Base-by-base conservation (phyloP, 2,113 vertebrate species). In the Lucifuga dentata region DNA sequence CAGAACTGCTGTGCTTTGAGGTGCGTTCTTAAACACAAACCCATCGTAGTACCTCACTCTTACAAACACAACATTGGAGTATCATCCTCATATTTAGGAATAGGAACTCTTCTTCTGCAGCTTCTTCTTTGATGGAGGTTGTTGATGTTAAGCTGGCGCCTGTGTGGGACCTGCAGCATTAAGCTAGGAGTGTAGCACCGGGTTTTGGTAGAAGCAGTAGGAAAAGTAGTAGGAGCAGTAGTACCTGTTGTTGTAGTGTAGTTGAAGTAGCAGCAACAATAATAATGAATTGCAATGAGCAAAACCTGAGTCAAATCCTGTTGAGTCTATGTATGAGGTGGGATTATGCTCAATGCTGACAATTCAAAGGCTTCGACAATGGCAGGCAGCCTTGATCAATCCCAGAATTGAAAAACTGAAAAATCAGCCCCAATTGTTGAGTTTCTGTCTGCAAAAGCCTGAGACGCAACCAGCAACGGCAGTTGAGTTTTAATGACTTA, bases 231-330 rank as follows among this genome's bases (percentile, higher is more conserved):
- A 78, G 53, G n/a, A 78, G 57, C 8, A 57, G 48, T 53, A 45
- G 65, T 80, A 88, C 68, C 81, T 81, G 80, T 73, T 80, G 68
- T 73, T 74, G 59, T 45, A 68, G 82, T 82, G 21, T n/a, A 71
- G 68, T 83, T 86, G 86, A 77, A 85, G 77, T 89, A 89, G 86
- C 86, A 91, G 88, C 88, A 88, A 86, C 83, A 38, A 79, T 63
- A 65, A 74, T 32, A 75, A 78, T 84, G 69, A 81, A 76, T 80
- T 85, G 78, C 85, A 87, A 81, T 62, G 82, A 86, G 87, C 82
- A 75, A 81, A 87, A 89, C 89, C 89, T 89, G 89, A 91, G 89
- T 89, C 79, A 74, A 83, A 88, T 84, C 81, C 83, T 74, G 77
- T 72, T 46, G 64, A 48, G 60, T 46, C 45, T 46, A 44, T 41